Base-by-base conservation (phyloP, 2,888 invertebrate species). In the Lithosia quadra region DNA sequence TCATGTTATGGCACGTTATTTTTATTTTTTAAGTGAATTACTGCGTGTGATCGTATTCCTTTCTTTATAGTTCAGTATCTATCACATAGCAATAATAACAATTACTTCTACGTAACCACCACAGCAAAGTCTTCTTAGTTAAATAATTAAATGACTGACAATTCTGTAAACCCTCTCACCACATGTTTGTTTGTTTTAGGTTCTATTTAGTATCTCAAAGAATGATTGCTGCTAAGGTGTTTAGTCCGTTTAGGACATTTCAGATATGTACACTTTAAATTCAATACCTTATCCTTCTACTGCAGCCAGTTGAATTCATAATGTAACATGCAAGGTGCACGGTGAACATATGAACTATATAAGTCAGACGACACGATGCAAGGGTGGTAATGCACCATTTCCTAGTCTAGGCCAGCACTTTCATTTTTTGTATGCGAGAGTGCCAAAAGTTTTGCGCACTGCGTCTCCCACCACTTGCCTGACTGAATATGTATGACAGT, bases 381-480 rank as follows among this genome's bases (percentile, higher is more conserved):
- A 71, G 80, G 72, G 72, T 81, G 81, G 81, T 88, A 87, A 88
- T 91, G 89, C 88, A 88, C 87, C 87, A 91, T 88, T 88, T 86
- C 80, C 83, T 86, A 81, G 81, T 76, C 82, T 76, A 80, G 78
- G 81, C 70, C 73, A 79, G 81, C 90, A 93, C 93, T 93, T 92
- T 92, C 92, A 90, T 91, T 94, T 94, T 93, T 94, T 92, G 90
- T 93, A 92, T 91, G 92, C 86, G 91, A 90, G 93, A 92, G 93
- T 94, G 94, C 94, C 94, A 94, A 93, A 94, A 94, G 84, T 92
- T 93, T 94, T 92, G 91, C 94, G 94, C 94, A 95, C 86, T 94
- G 94, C 94, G 94, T 91, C 81, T 74, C 72, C 69, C 91, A 88
- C 78, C 82, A 76, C 77, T 87, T 86, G 78, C 70, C 79, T 74